A percentile compares a stretch with the other conserved stretches of the same genome.
phyloP scores from a whole-genome alignment of 2,113 vertebrate species.

The Pipa parva region DNA sequence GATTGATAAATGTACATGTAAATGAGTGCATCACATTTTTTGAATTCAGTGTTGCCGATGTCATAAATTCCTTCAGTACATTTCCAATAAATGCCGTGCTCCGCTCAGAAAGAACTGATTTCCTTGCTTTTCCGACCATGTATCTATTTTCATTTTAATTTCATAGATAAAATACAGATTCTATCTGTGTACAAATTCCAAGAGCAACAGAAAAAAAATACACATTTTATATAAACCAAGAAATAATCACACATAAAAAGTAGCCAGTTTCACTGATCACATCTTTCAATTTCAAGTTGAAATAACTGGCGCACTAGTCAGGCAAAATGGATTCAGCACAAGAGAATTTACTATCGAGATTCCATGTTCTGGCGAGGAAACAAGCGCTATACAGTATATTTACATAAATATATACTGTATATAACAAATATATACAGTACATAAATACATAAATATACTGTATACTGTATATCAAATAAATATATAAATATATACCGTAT shows the following conservation, averaged over 20 bases:
- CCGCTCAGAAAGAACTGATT: no score
- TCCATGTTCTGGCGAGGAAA: background rate
- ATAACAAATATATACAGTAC: no score
- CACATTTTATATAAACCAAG: conserved; percentile 6
- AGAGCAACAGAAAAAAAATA: conserved; percentile 22
- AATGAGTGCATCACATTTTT: no score
- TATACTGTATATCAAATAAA: no score
- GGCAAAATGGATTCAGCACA: background rate
- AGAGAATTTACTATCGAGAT: conserved; percentile 16
- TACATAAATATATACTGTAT: no score
- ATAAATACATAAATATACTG: no score
- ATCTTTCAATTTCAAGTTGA: conserved; percentile 30
- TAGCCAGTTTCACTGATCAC: conserved; percentile 24
- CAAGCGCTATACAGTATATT: conserved; percentile 12
- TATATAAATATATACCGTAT: no score
- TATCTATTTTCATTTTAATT: conserved; percentile 37
- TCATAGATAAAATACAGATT: conserved; percentile 37
- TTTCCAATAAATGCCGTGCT: no score
- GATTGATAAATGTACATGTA: no score
- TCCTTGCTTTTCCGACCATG: conserved; percentile 18
- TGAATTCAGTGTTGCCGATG: no score
- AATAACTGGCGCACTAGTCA: conserved; percentile 8
- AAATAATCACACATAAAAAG: conserved; percentile 24
- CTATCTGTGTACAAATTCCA: conserved; percentile 27
- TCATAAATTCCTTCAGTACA: no score